Evolutionary conservation across 2,888 invertebrate genomes (phyloP), one percentile per base, ranked within the genome.

Genomic region (Aleiodes alternator): DNA sequence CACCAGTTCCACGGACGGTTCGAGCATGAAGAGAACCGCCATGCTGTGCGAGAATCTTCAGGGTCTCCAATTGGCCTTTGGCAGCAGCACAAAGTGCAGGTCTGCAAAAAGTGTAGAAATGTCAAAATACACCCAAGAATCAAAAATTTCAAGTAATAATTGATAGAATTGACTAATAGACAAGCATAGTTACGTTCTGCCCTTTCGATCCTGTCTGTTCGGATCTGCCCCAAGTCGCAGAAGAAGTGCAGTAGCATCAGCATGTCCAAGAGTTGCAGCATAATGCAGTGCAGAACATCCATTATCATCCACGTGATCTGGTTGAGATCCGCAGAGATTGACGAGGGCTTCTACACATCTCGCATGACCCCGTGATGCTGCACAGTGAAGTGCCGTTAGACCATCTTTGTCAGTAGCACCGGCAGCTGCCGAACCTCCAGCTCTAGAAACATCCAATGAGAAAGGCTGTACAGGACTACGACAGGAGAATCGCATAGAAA

Each of bases 211-310:
- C 88, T 97, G 97, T 14, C 97, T 93, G 90, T 98, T 97, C 0
- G 97, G 94, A 88, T 98, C 95, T 0, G 98, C 96, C 0, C 96
- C 97, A 80, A 96, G 94, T 77, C 95, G 94, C n/a, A 99, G 91
- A 56, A 99, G 91, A 3, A 97, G 92, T 4, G 96, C 94, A 0
- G 98, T 97, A 16, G 98, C 97, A 86, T 98, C 97, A 0, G 97
- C 96, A 87, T 99, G 98, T 0, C 98, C 98, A 70, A 98, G 91
- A 0, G 98, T 98, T 1, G 98, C 97, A 4, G 99, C 97, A 87
- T 99, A 99, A 90, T 99, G 99, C 34, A 99, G 90, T 0, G 99
- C 96, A 0, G 98, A 97, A 87, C 98, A 98, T 0, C 98, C 98
- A 87, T 98, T 98, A 66, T 95, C 95, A 90, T 99, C 98, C 14